phyloP scores from a whole-genome alignment of 2,797 vertebrate species.

The Argya squamiceps region DNA sequence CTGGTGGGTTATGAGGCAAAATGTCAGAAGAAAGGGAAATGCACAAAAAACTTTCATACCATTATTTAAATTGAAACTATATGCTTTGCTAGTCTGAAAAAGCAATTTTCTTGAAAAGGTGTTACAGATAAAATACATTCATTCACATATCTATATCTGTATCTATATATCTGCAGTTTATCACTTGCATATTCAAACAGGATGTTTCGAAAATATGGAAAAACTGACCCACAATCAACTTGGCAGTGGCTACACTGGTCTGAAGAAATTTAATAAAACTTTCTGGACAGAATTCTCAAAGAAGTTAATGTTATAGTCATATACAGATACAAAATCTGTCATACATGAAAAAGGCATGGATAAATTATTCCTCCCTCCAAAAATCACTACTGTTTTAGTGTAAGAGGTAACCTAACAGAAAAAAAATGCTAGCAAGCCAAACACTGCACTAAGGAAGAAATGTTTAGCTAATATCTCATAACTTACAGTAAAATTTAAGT shows the following conservation, averaged over 20 bases:
- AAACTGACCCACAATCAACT: neutral
- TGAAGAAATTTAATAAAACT: neutral
- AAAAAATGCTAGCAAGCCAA: neutral
- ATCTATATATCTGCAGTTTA: neutral
- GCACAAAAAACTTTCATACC: neutral
- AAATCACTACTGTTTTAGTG: neutral
- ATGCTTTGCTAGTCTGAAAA: neutral
- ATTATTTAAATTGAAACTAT: neutral
- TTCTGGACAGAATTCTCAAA: neutral
- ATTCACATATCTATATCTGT: neutral
- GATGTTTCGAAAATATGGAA: neutral
- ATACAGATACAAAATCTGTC: neutral
- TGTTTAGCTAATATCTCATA: neutral
- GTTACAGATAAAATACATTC: neutral
- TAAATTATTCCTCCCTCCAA: neutral
- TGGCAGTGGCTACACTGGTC: neutral
- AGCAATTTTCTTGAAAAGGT: neutral
- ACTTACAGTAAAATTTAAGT: neutral
- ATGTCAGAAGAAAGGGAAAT: neutral
- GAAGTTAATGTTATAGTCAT: neutral
- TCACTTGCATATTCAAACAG: neutral
- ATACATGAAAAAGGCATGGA: neutral
- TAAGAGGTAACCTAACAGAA: neutral
- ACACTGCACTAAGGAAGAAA: neutral
- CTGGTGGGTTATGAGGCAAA: accelerated